Evolutionary conservation across 2,113 vertebrate genomes (phyloP).

Genomic region (Lampris megalopsis): DNA sequence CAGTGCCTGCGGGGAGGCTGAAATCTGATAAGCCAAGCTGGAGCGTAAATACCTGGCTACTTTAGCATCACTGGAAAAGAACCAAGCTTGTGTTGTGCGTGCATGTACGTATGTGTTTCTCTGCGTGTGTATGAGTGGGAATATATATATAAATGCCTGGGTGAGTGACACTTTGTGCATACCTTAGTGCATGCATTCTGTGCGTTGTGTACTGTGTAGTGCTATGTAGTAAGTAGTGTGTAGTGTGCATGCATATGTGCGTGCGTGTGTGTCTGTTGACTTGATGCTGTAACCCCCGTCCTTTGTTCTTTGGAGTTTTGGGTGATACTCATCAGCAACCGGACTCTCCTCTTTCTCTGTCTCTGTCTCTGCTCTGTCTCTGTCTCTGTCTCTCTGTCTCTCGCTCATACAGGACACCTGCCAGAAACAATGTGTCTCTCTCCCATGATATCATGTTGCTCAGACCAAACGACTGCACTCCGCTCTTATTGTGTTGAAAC

Average conservation of each 20-base stretch:
- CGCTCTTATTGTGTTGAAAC: background rate
- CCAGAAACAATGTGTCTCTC: conserved; percentile 24
- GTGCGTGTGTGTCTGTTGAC: background rate
- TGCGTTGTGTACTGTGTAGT: background rate
- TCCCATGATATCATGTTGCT: background rate
- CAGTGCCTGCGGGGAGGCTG: conserved; percentile 69
- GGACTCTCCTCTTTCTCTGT: conserved; percentile 6
- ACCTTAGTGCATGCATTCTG: background rate
- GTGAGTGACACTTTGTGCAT: conserved; percentile 2
- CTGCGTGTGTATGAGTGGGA: background rate
- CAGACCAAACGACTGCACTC: background rate
- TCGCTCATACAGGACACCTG: conserved; percentile 36
- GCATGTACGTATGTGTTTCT: background rate
- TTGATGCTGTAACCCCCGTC: background rate
- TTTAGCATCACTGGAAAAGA: conserved; percentile 70
- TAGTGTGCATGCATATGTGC: background rate
- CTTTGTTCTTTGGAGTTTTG: conserved; percentile 39
- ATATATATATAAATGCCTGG: conserved; percentile 2
- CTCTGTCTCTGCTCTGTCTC: conserved; percentile 2
- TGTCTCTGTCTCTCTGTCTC: background rate
- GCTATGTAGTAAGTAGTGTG: background rate
- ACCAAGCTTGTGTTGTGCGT: conserved; percentile 52
- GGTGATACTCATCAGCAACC: conserved; percentile 40
- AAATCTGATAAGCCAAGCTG: conserved; percentile 81
- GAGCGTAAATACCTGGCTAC: conserved; percentile 77